Evolutionary conservation across 37 sponge, comb jelly and placozoan genomes (phyloP), one percentile per base, ranked within the genome.

Genomic region (Lycopodina hypogea): DNA sequence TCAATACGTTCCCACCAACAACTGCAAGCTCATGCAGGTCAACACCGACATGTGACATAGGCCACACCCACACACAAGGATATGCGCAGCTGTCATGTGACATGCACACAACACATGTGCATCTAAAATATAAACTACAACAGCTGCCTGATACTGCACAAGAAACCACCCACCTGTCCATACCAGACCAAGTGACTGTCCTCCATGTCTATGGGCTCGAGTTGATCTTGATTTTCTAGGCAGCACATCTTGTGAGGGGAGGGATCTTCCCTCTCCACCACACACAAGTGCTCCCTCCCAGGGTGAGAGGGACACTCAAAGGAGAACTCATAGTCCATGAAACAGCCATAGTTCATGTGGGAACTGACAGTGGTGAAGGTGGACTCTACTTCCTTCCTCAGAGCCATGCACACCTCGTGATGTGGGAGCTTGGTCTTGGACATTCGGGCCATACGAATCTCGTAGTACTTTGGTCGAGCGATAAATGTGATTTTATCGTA

Each of bases 261-360:
- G 26, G 59, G 6, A 8, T 58, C 59, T 18, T 58, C 9, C 23
- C n/a, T n/a, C n/a, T n/a, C n/a, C 21, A 58, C 21, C 23, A 58
- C 59, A 19, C 59, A 58, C 59, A 58, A 58, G 59, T 58, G 59
- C 26, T 58, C 59, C 14, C 59, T 58, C 26, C 59, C 59, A 58
- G 59, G 59, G 59, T 58, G 59, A 58, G 59, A 58, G 59, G 59
- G 59, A 58, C 59, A 58, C 59, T 58, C 59, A 58, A 58, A 58
- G 59, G 59, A 58, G 59, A 58, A 24, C 14, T 58, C 17, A 19
- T 58, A 58, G 59, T 58, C 26, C 59, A 58, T 24, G 26, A 24
- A 18, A 14, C 3, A 58, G 59, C 26, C 59, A 14, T 58, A 58
- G 59, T 58, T 58, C 9, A 58, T 58, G 26, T 24, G 9, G 26